Conservation (phyloP, 2,797 vertebrate genomes). For the Microctenopoma steveboyesi region DNA sequence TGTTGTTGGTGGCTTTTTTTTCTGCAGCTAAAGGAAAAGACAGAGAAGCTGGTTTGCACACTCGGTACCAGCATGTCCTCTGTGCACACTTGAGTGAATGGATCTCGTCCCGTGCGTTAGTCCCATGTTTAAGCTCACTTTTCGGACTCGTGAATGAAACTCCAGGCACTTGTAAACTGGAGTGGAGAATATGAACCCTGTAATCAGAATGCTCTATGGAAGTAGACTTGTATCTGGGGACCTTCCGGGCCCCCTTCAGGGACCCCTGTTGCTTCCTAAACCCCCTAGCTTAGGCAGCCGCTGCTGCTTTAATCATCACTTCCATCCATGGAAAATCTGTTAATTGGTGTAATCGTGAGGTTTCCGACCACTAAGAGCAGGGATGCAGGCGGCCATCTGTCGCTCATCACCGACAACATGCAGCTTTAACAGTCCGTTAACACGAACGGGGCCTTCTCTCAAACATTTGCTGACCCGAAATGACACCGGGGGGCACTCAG, state of each 20-base stretch:
- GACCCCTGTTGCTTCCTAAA: slow-evolving; percentile 30
- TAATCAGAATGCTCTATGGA: slow-evolving; percentile 3
- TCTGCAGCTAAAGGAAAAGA: too few relatives aligned
- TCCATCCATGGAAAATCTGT: slow-evolving; percentile 70
- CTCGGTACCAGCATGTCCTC: too few relatives aligned
- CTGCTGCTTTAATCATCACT: slow-evolving; percentile 66
- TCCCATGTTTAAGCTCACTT: neutral
- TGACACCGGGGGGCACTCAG: slow-evolving; percentile 65
- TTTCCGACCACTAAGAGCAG: slow-evolving; percentile 74
- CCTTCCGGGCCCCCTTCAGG: slow-evolving; percentile 16
- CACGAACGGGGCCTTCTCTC: neutral
- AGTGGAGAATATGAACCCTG: neutral
- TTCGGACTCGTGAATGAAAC: too few relatives aligned
- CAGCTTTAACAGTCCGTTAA: slow-evolving; percentile 19
- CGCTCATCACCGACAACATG: too few relatives aligned
- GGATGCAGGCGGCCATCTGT: slow-evolving; percentile 69
- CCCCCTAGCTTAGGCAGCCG: slow-evolving; percentile 29
- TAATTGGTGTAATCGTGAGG: slow-evolving; percentile 77
- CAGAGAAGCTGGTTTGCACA: too few relatives aligned
- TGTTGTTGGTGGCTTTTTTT: neutral
- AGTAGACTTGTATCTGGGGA: slow-evolving; percentile 19
- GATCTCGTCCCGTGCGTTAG: too few relatives aligned
- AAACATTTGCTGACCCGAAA: slow-evolving; percentile 57
- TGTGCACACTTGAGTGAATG: too few relatives aligned
- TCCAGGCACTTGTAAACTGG: too few relatives aligned